Evolutionary conservation across 1,140 invertebrate genomes (phyloP).

Genomic region (Leptonema lineaticorne): DNA sequence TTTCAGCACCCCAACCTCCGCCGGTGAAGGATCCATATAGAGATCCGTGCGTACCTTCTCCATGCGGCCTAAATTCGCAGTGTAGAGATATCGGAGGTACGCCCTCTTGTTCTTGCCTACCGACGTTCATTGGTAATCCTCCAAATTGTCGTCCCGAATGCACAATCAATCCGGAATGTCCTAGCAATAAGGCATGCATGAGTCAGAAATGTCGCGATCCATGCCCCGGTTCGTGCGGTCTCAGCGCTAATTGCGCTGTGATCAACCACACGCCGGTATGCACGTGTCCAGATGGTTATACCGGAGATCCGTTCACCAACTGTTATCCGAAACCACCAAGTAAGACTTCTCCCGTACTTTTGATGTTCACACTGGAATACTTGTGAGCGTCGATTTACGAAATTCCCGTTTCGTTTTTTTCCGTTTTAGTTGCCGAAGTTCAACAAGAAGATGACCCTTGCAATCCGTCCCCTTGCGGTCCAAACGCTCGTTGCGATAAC

Average conservation of each 20-base stretch:
- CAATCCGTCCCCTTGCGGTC: constrained; percentile 68
- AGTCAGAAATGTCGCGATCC: constrained; percentile 69
- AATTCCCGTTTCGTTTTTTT: constrained; percentile 38
- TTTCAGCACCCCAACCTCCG: constrained; percentile 41
- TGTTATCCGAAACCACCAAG: constrained; percentile 61
- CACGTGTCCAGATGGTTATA: constrained; percentile 65
- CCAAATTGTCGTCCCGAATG: constrained; percentile 72
- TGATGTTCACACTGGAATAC: background rate
- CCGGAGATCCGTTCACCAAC: constrained; percentile 69
- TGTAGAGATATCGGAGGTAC: constrained; percentile 62
- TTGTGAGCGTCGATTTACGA: constrained; percentile 42
- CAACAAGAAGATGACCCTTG: constrained; percentile 58
- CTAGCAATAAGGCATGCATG: constrained; percentile 63
- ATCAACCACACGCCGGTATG: constrained; percentile 67
- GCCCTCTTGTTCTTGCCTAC: constrained; percentile 65
- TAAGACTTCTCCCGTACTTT: constrained; percentile 33
- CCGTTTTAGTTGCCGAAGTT: constrained; percentile 23
- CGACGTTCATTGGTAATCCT: constrained; percentile 66
- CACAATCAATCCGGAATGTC: constrained; percentile 65
- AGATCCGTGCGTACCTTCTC: constrained; percentile 66
- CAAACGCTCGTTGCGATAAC: constrained; percentile 72
- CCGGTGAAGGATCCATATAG: constrained; percentile 44
- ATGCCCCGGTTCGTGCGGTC: constrained; percentile 71
- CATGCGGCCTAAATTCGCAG: constrained; percentile 69
- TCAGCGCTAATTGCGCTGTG: constrained; percentile 63